Percentiles rank a stretch among this genome's conserved stretches.
Conservation (phyloP, 2,888 invertebrate genomes). For the Tenthredo mesomela region DNA sequence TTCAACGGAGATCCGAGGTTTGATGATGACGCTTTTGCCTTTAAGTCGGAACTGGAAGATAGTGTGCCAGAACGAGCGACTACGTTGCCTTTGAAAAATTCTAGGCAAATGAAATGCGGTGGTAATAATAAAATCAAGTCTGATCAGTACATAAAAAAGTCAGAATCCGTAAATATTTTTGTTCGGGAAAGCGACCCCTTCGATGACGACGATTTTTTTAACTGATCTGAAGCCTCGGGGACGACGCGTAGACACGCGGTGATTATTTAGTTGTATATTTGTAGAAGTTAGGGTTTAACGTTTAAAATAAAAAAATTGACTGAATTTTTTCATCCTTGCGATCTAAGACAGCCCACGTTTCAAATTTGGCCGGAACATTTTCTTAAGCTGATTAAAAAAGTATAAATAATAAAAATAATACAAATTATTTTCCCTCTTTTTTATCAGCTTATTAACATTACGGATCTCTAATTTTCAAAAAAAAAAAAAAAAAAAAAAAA, state of each 20-base stretch:
- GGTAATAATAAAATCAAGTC: conserved; percentile 75
- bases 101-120: conserved; percentile 77
- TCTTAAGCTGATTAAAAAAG: neutral
- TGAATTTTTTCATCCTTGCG: conserved; percentile 40
- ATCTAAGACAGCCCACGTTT: neutral
- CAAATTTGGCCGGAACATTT: neutral
- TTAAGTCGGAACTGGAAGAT: conserved; percentile 73
- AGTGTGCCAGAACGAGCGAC: conserved; percentile 72
- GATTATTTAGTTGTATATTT: conserved; percentile 42
- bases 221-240: conserved; percentile 63
- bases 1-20: conserved; percentile 73
- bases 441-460: neutral
- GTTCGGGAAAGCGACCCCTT: conserved; percentile 92
- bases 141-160: conserved; percentile 88
- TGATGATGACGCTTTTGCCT: conserved; percentile 73
- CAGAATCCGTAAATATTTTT: conserved; percentile 94
- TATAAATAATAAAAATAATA: neutral
- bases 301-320: conserved; percentile 33
- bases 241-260: neutral
- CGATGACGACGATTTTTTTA: conserved; percentile 93
- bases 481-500: too few species aligned
- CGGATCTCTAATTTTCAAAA: neutral
- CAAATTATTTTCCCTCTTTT: neutral
- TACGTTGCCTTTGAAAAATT: conserved; percentile 66
- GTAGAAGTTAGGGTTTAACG: neutral